These are phyloP conservation scores for Willowsia nigromaculata DNA, from an alignment of 2,888 invertebrate species.

Conservation along the genomic window DNA sequence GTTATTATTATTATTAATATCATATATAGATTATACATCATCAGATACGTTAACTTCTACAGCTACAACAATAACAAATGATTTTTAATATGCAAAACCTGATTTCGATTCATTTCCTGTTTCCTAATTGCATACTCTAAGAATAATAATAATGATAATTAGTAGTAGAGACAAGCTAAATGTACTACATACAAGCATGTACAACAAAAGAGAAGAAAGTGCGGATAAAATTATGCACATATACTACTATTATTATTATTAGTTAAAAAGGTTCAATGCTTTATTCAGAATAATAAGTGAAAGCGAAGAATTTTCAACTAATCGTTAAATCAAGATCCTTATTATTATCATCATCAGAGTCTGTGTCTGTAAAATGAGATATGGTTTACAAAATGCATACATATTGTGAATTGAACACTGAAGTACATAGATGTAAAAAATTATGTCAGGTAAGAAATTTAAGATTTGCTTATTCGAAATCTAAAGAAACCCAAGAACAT, in stretches of 20 bases:
- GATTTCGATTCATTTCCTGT: neutral
- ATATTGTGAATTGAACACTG: neutral
- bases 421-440: neutral
- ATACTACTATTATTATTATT: neutral
- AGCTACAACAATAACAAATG: neutral
- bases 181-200: neutral
- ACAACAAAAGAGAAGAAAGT: neutral
- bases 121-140: neutral
- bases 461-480: slow-evolving; percentile 17
- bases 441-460: neutral
- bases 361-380: neutral
- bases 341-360: neutral
- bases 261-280: neutral
- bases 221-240: neutral
- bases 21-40: neutral
- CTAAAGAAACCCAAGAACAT: neutral
- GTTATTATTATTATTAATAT: neutral
- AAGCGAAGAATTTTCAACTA: neutral
- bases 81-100: neutral
- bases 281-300: neutral
- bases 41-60: neutral
- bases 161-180: neutral
- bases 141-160: neutral
- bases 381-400: neutral
- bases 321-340: neutral